Evolutionary conservation across 2,888 invertebrate species (phyloP), one percentile per base, ranked within the genome.

Genomic region (Mythimna lalbum): DNA sequence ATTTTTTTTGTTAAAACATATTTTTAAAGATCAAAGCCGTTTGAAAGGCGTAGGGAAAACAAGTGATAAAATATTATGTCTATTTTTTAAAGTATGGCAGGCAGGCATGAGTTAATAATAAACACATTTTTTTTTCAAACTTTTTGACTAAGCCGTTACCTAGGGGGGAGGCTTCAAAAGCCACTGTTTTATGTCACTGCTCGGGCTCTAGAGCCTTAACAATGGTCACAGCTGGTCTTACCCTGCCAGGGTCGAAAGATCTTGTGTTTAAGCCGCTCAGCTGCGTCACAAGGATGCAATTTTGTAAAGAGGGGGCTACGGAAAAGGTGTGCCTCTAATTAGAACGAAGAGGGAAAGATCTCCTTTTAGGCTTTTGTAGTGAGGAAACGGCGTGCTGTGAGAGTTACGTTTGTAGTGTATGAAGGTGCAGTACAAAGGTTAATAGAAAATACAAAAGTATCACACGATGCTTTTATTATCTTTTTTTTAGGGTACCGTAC

Each of bases 281-380:
- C 76, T 80, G 72, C 61, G 68, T 43, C 21, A 64, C 23, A 53
- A 76, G 66, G 72, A 76, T 82, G 76, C 76, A 76, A 82, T 82
- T 73, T 79, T 61, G 67, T 56, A 61, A 68, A 69, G 60, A 75
- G 71, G 31, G 23, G 49, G n/a, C 75, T 27, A 50, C 63, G 21
- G 55, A 14, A 75, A 53, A 68, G 67, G 72, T 72, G 43, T 14
- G 39, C 56, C 52, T 76, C 12, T 76, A 70, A 81, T 81, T 81
- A 70, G 39, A 70, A 49, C 9, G 36, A 21, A 47, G 6, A 17
- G 27, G 39, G 12, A 63, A 59, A 39, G 17, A 47, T 12, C 67
- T 39, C 39, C 1, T 61, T 68, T 72, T 31, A 1, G 53, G 4
- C n/a, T 39, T 12, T 61, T 27, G 17, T 55, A 17, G 64, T 31